Conservation (phyloP, 1,140 invertebrate species). For the Brachionus angularis region DNA sequence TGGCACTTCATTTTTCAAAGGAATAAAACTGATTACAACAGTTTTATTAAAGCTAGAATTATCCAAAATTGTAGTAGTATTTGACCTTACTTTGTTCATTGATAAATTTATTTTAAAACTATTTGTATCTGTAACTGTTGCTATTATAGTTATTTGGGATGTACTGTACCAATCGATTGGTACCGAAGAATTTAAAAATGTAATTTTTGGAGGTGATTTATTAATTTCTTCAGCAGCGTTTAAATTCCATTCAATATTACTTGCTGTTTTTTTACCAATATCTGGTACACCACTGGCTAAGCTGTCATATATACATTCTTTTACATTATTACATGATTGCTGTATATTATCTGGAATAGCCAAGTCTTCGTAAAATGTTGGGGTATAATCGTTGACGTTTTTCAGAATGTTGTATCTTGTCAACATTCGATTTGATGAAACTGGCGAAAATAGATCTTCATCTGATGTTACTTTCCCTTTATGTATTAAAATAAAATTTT, state of each 20-base stretch:
- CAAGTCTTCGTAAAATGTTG: constrained; percentile 22
- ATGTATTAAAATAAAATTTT: no score
- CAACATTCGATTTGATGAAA: no score
- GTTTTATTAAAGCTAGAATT: not conserved
- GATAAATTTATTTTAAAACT: not conserved
- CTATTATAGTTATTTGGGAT: not conserved
- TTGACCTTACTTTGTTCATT: not conserved
- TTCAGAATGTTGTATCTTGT: not conserved
- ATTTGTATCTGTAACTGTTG: not conserved
- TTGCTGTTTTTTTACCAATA: not conserved
- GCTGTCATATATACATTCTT: not conserved
- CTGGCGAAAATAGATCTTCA: not conserved
- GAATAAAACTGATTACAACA: not conserved
- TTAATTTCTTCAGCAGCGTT: not conserved
- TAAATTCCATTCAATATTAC: no score
- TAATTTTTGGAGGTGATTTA: not conserved
- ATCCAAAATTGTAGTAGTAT: not conserved
- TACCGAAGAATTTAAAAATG: not conserved
- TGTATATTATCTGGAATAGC: not conserved
- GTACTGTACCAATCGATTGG: constrained; percentile 1
- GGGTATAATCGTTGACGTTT: not conserved
- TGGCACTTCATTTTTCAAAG: not conserved
- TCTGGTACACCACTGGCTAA: not conserved
- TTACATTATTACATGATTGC: not conserved
- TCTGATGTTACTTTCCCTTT: not conserved